Evolutionary conservation across 2,888 invertebrate genomes (phyloP).

Genomic region (Pristionchus exspectatus): DNA sequence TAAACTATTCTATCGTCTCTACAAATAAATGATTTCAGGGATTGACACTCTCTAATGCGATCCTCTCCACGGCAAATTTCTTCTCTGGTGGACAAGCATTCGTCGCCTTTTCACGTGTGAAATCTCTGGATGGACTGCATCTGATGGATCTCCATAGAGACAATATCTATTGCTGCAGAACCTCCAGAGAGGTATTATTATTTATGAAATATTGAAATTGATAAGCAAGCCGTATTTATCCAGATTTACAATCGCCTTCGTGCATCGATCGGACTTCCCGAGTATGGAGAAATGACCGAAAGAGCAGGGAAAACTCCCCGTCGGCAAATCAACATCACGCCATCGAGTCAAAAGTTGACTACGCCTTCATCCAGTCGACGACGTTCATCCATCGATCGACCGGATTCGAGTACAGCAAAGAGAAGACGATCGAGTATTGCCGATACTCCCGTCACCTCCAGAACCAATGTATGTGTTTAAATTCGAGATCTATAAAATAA

Average conservation of each 20-base stretch:
- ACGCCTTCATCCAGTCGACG: background rate
- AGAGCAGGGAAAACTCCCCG: background rate
- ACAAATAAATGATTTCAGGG: constrained; percentile 39
- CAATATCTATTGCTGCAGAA: constrained; percentile 24
- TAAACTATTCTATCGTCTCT: background rate
- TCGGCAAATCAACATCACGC: background rate
- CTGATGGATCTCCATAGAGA: constrained; percentile 53
- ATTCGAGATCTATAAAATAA: background rate
- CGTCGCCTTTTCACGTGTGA: constrained; percentile 57
- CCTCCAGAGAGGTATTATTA: background rate
- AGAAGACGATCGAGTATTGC: background rate
- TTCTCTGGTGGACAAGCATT: constrained; percentile 55
- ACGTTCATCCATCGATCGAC: background rate
- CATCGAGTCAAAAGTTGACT: background rate
- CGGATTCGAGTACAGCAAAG: background rate
- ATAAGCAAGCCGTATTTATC: background rate
- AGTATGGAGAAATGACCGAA: background rate
- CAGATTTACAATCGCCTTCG: constrained; percentile 1
- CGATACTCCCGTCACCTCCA: too few relatives aligned
- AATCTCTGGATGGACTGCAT: constrained; percentile 56
- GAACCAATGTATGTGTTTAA: background rate
- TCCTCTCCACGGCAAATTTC: constrained; percentile 46
- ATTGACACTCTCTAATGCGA: constrained; percentile 54
- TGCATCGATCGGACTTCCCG: background rate
- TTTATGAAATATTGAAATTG: background rate